Evolutionary conservation across 2,797 vertebrate genomes (phyloP).

Genomic region (Muscicapa striata): DNA sequence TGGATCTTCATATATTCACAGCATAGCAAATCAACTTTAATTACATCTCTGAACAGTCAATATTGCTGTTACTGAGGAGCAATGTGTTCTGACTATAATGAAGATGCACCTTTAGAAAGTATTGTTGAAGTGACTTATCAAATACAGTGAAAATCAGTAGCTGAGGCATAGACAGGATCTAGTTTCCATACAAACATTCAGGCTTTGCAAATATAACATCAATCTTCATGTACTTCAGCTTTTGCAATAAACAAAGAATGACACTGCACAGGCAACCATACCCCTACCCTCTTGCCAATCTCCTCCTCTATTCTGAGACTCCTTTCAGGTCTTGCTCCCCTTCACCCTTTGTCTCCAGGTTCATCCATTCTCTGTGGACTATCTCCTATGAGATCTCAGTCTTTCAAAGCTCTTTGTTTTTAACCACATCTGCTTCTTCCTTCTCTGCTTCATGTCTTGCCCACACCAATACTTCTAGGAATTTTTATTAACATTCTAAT

Average conservation of each 20-base stretch:
- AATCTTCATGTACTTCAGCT: not conserved
- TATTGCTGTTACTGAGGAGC: not conserved
- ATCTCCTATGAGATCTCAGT: not conserved
- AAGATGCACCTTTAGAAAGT: not conserved
- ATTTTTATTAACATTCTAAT: not conserved
- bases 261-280: not conserved
- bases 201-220: not conserved
- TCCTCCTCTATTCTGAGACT: not conserved
- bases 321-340: not conserved
- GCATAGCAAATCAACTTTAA: constrained; percentile 15
- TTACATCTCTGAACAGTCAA: not conserved
- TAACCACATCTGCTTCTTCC: not conserved
- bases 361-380: not conserved
- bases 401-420: not conserved
- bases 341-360: not conserved
- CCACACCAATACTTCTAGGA: not conserved
- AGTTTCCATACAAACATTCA: not conserved
- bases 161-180: not conserved
- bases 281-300: not conserved
- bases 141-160: not conserved
- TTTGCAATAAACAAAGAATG: not conserved
- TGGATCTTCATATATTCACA: constrained; percentile 1
- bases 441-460: not conserved
- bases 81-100: not conserved
- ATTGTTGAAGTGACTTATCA: not conserved